These are phyloP conservation scores for Onychomys torridus DNA, from an alignment of 2,797 vertebrate species.

Conservation along the genomic window DNA sequence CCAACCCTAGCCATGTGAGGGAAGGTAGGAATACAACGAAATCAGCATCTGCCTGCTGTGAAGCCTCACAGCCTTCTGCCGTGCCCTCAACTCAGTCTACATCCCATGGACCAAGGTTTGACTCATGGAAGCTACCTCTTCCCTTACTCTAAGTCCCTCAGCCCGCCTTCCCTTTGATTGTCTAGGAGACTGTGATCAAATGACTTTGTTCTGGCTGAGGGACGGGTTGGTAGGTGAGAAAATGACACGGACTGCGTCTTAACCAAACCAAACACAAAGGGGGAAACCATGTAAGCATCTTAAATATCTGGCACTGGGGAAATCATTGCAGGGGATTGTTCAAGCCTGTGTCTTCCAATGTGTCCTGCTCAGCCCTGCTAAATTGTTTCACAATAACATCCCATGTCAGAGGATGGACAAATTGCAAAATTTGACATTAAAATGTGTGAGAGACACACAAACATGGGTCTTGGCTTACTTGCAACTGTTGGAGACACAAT, in stretches of 20 bases:
- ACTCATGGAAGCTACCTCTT: not conserved
- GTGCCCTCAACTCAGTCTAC: too few species aligned
- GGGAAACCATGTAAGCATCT: not conserved
- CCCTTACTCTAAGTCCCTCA: not conserved
- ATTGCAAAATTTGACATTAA: not conserved
- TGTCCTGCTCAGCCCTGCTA: not conserved
- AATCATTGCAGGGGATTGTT: fast-evolving
- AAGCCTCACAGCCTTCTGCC: too few species aligned
- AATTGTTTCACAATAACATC: not conserved
- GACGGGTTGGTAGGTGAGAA: not conserved
- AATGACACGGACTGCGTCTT: too few species aligned
- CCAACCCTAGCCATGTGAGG: not conserved
- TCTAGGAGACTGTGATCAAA: not conserved
- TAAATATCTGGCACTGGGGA: not conserved
- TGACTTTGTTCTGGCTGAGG: not conserved
- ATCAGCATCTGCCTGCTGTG: not conserved
- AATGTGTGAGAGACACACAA: not conserved
- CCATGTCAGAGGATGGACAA: not conserved
- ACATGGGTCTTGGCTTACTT: not conserved
- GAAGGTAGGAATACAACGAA: not conserved
- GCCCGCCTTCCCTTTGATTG: not conserved
- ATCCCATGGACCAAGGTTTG: fast-evolving
- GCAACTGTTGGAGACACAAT: not conserved
- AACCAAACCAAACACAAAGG: not conserved
- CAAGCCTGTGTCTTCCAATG: not conserved